Evolutionary conservation across 2,888 invertebrate species (phyloP), one percentile per base, ranked within the genome.

Genomic region (Rotaria sp.): DNA sequence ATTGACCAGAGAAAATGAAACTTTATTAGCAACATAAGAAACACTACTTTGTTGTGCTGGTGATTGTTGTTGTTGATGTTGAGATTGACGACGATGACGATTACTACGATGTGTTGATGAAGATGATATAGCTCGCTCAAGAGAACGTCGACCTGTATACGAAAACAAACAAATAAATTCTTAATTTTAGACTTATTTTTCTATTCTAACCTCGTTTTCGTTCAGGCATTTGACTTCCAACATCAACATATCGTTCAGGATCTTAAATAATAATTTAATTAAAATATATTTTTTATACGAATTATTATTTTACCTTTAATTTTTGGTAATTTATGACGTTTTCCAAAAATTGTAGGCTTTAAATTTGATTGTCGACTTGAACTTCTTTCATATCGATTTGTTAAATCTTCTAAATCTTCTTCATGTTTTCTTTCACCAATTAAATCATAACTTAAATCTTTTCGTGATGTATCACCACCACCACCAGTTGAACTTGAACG

Each of bases 71-170:
- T 67, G 67, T 45, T 75, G 75, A 41, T 75, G 75, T 45, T 75
- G 75, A 41, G 75, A 75, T 41, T 75, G 75, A 21, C 75, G 75
- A 45, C 75, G 75, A 75, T 38, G 45, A 75, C 75, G 75, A 75
- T 45, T 75, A 41, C 41, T 75, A 75, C 75, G 75, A 45, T 75
- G 75, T 11, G 41, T 41, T 26, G 75, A 75, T 26, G 75, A 75
- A 30, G 67, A 67, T 35, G 67, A 67, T 15, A n/a, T n/a, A 35
- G 67, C 67, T 7, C 75, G 75, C 3, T 75, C 75, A 38, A 75
- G n/a, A 11, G 75, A 75, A 41, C 75, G 38, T 7, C 75, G 75
- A 45, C 41, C 75, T 75, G 1, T 35, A 26, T 10, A 75, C n/a
- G n/a, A 26, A 41, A 41, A 10, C 18, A 38, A 38, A 38, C 7